Base-by-base conservation (phyloP, 23 tunicate genomes). In the Ascidia mentula region DNA sequence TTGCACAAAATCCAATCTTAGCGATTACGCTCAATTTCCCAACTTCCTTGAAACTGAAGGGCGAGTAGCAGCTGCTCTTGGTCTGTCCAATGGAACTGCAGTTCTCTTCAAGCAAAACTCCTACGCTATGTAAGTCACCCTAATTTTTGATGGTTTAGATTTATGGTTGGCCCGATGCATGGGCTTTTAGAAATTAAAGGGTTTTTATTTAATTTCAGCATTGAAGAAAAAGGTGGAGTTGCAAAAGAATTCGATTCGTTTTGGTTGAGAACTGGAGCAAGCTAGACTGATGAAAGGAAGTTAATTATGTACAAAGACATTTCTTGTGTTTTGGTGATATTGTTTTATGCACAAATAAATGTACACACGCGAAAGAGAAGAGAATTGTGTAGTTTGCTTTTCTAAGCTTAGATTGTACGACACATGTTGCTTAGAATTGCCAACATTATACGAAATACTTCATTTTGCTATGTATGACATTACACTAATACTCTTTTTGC, bases 121-220 rank as follows among this genome's bases (percentile, higher is more conserved):
- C 28, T 53, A 53, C 65, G 53, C 53, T 42, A 42, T 42, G 53
- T 42, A 42, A 42, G 53, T 42, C 15, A 12, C 53, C 12, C n/a
- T n/a, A n/a, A n/a, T n/a, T n/a, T 9, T 15, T 42, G 53, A 15
- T 42, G 15, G 12, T 42, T 42, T 42, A 42, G 53, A 42, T 12
- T 42, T 15, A 12, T 9, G 12, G 53, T 15, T 9, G 12, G 15
- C 53, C 53, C 53, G 15, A 42, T 15, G 12, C 15, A 42, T 9
- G 15, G 53, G 12, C 15, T 42, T 42, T 53, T 53, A 53, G 4
- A 28, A 20, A 5, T 53, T 5, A 28, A 20, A 9, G 7, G 22
- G 65, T 53, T 6, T 53, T 53, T 53, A n/a, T n/a, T n/a, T n/a
- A n/a, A n/a, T n/a, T 53, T 6, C 78, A 74, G 78, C 40, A 39